Evolutionary conservation across 1,140 invertebrate species (phyloP), one percentile per base, ranked within the genome.

Genomic region (Vanessa atalanta): DNA sequence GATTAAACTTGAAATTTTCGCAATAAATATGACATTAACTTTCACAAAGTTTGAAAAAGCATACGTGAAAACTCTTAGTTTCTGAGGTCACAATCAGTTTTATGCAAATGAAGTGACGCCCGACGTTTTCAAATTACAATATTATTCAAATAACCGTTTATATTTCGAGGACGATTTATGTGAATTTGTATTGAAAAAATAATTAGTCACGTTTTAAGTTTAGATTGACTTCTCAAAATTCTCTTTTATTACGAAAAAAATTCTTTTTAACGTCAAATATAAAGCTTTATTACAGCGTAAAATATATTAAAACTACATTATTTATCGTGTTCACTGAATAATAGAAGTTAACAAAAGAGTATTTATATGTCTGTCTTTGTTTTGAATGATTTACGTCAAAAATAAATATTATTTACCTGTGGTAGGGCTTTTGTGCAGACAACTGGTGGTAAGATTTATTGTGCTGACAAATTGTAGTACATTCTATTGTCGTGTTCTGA

Each of bases 61-160:
- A 69, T 69, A 69, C 55, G 67, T 61, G 67, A 69, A 69, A 69
- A 69, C 51, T 68, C 65, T 69, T 14, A 68, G 67, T 57, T 55
- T 60, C 55, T 60, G 55, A 69, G 55, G 67, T 69, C 43, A 69
- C 67, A 69, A 69, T 68, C 50, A 55, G 65, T 69, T 69, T 47
- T 69, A 69, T 69, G 67, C 55, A 69, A 69, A 69, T 69, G 37
- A 60, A 69, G 16, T 69, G n/a, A 26, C 43, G 20, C 67, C 50
- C 67, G 67, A 75, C 67, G 67, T 69, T 72, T 72, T 23, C 16
- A 47, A 72, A 72, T 65, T 72, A 55, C 63, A 65, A 72, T 72
- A 72, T 69, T 69, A 69, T 69, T 68, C 65, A 55, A 68, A 68
- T 61, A 69, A 60, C 55, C 67, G 37, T 60, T 57, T 68, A 68